Conservation (phyloP, 2,113 vertebrate species). For the Paedocypris sp. region DNA sequence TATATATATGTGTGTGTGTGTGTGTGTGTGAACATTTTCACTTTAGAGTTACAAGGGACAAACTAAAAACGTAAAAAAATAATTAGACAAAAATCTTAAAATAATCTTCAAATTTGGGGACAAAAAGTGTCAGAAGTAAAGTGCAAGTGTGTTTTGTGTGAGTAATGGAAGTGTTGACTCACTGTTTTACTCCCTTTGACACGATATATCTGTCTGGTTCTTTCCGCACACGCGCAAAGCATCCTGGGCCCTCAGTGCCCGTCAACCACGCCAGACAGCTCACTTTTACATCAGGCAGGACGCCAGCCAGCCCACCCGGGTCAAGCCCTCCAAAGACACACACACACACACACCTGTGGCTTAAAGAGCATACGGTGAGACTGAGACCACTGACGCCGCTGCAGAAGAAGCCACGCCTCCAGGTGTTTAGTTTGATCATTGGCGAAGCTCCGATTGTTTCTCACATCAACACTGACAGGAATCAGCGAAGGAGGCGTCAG, state of each 20-base stretch:
- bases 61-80: too few relatives aligned
- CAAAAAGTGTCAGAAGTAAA: too few relatives aligned
- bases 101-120: too few relatives aligned
- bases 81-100: too few relatives aligned
- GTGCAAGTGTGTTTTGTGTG: too few relatives aligned
- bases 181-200: too few relatives aligned
- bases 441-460: constrained; percentile 3
- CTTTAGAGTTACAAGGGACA: too few relatives aligned
- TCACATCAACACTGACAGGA: constrained; percentile 24
- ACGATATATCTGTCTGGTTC: too few relatives aligned
- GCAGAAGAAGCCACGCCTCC: background rate
- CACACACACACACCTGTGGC: constrained; percentile 54
- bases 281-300: constrained; percentile 56
- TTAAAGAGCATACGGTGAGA: constrained; percentile 41
- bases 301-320: constrained; percentile 49
- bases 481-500: constrained; percentile 14
- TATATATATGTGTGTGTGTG: too few relatives aligned
- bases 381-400: constrained; percentile 45
- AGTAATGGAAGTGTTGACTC: too few relatives aligned
- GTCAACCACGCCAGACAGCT: constrained; percentile 57
- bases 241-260: constrained; percentile 50
- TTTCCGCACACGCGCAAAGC: constrained; percentile 49
- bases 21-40: too few relatives aligned
- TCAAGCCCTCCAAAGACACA: constrained; percentile 38
- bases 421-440: background rate